Evolutionary conservation across 2,797 vertebrate species (phyloP).

Genomic region (Thamnophis elegans): DNA sequence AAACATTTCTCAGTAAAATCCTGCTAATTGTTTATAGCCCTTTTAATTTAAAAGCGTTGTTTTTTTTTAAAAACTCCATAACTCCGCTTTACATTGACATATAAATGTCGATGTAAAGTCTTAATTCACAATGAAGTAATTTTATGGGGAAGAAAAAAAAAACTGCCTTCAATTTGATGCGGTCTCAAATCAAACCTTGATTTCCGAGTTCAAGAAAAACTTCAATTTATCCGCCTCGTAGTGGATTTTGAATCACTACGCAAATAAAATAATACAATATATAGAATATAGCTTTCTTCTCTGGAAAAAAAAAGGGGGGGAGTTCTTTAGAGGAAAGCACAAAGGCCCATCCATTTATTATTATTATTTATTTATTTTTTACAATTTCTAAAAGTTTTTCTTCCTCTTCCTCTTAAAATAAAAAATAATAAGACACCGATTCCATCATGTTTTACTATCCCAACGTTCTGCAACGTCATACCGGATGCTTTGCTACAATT

Average conservation of each 20-base stretch:
- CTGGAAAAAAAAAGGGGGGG: background rate
- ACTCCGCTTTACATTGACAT: background rate
- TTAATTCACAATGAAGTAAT: background rate
- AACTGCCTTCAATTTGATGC: no score
- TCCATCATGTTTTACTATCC: slow-evolving; percentile 83
- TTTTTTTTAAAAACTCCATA: background rate
- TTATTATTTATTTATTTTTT: no score
- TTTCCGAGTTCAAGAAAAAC: background rate
- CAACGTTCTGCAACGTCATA: slow-evolving; percentile 78
- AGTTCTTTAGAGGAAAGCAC: background rate
- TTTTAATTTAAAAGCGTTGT: background rate
- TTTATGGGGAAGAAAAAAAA: background rate
- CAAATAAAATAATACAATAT: background rate
- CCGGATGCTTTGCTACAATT: slow-evolving; percentile 83
- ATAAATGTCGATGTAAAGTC: background rate
- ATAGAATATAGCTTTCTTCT: background rate
- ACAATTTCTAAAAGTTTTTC: background rate
- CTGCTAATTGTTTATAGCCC: background rate
- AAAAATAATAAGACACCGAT: accelerated
- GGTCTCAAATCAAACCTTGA: background rate
- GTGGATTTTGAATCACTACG: accelerated
- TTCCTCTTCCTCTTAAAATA: background rate
- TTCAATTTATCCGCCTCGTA: background rate
- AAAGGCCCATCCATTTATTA: background rate
- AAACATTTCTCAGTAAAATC: background rate